Conservation (phyloP, 2,888 invertebrate genomes). For the Dolichopus griseipennis region DNA sequence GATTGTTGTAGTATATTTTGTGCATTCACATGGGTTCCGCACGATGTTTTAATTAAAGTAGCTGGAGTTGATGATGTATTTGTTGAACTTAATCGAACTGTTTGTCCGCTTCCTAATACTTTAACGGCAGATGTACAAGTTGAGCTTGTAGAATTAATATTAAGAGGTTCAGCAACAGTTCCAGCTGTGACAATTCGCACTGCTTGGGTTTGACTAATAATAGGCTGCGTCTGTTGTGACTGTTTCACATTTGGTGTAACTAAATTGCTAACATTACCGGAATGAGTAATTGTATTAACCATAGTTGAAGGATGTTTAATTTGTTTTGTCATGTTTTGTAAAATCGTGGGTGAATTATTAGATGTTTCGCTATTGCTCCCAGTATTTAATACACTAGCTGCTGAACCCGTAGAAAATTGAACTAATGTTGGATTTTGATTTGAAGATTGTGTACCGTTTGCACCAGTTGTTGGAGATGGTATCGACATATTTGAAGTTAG, state of each 20-base stretch:
- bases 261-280: conserved; percentile 24
- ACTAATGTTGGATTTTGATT: neutral
- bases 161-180: conserved; percentile 9
- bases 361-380: neutral
- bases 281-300: conserved; percentile 11
- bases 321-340: neutral
- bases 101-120: conserved; percentile 37
- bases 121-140: conserved; percentile 39
- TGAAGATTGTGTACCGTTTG: neutral
- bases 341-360: neutral
- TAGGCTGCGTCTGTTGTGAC: neutral
- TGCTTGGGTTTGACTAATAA: conserved; percentile 13
- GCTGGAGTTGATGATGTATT: conserved; percentile 25
- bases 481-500: neutral
- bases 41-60: neutral
- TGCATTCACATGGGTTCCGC: neutral
- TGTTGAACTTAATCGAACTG: conserved; percentile 37
- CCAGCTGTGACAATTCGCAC: conserved; percentile 22
- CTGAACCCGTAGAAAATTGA: neutral
- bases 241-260: neutral
- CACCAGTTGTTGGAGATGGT: neutral
- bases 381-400: conserved; percentile 4
- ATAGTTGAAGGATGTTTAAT: conserved; percentile 13
- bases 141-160: neutral
- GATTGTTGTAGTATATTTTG: conserved; percentile 17